Evolutionary conservation across 2,113 vertebrate species (phyloP).

Genomic region (Struthio camelus): DNA sequence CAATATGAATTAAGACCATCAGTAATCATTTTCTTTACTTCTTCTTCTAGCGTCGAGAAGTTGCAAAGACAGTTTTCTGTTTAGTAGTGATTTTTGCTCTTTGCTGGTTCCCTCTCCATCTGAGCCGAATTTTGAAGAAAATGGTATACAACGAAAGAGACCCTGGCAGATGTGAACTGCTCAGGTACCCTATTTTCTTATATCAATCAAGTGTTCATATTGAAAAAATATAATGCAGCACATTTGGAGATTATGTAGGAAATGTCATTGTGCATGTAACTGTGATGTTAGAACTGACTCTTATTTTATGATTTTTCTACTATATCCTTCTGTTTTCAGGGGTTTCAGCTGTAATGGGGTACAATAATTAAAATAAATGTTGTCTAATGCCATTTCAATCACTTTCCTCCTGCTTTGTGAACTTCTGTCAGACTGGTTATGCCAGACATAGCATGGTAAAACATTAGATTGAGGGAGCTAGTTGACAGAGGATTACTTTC

Average conservation of each 20-base stretch:
- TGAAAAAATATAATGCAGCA: not conserved
- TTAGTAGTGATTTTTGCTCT: conserved; percentile 96
- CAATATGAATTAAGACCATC: not conserved
- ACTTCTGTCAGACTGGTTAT: not conserved
- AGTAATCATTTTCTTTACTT: not conserved
- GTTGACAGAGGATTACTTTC: not conserved
- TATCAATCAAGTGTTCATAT: not conserved
- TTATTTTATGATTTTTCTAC: not conserved
- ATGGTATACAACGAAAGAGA: conserved; percentile 79
- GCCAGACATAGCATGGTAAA: not conserved
- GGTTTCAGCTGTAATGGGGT: not conserved
- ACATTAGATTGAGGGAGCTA: not conserved
- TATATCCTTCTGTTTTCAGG: not conserved
- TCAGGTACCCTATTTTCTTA: conserved; percentile 78
- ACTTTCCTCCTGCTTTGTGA: not conserved
- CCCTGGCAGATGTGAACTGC: conserved; percentile 85
- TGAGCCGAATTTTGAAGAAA: conserved; percentile 93
- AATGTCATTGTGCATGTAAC: not conserved
- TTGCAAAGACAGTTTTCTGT: conserved; percentile 97
- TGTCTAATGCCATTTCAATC: not conserved
- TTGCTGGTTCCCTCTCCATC: conserved; percentile 97
- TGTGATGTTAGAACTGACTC: not conserved
- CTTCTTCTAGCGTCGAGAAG: conserved; percentile 89
- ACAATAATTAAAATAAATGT: not conserved
- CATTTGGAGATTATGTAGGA: not conserved